These are phyloP conservation scores for Pseudorhiza aurosa DNA, from an alignment of 30 jellyfish, hydroid and myxozoan species.

Conservation along the genomic window DNA sequence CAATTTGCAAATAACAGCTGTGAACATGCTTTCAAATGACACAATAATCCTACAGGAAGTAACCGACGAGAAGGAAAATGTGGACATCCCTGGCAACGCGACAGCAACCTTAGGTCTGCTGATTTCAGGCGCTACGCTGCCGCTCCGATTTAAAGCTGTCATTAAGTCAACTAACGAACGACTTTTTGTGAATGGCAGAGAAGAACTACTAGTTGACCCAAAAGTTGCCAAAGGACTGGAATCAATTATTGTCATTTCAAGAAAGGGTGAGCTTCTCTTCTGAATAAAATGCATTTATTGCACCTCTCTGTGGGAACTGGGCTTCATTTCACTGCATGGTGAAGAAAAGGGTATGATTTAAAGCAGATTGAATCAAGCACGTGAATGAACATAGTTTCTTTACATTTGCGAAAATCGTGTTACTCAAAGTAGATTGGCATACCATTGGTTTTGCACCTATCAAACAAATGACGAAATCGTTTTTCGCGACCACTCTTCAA, in stretches of 20 bases:
- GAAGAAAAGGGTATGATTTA: no score
- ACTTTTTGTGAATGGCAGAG: slow-evolving; percentile 70
- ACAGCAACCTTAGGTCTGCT: slow-evolving; percentile 81
- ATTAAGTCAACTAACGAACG: slow-evolving; percentile 34
- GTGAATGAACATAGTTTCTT: no score
- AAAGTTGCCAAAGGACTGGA: slow-evolving; percentile 81
- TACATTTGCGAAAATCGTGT: no score
- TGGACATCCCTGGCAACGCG: slow-evolving; percentile 74
- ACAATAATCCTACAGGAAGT: slow-evolving; percentile 50
- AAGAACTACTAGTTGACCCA: slow-evolving; percentile 68
- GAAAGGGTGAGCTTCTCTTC: no score
- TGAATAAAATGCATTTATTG: no score
- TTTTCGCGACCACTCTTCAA: no score
- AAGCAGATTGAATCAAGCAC: no score
- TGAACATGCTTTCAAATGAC: slow-evolving; percentile 39
- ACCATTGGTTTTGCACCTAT: no score
- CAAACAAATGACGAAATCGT: no score
- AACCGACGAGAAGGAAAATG: slow-evolving; percentile 52
- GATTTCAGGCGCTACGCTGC: slow-evolving; percentile 62
- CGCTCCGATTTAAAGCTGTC: slow-evolving; percentile 63
- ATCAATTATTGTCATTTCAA: slow-evolving; percentile 78
- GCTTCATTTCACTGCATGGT: no score
- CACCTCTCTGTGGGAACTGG: no score
- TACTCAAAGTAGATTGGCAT: no score
- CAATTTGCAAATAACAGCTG: slow-evolving; percentile 67